These are phyloP conservation scores for Yponomeuta evonymella DNA, from an alignment of 2,888 invertebrate genomes.

Conservation along the genomic window DNA sequence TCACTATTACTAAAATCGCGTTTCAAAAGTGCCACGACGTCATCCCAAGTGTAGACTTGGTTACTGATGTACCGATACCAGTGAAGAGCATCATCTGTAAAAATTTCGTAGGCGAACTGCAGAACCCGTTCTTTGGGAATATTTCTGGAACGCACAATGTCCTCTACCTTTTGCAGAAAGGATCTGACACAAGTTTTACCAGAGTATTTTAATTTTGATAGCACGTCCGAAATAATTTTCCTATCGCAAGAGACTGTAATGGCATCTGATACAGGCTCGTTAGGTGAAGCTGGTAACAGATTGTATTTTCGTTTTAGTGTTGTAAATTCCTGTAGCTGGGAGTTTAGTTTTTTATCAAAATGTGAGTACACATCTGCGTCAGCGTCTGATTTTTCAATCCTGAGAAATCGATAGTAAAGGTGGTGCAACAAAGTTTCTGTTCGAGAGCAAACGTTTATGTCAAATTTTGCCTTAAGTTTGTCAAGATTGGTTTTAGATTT, in stretches of 20 bases:
- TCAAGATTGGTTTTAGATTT: not conserved
- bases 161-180: too few relatives aligned
- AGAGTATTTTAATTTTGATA: not conserved
- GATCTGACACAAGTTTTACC: too few relatives aligned
- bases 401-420: not conserved
- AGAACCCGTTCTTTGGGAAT: too few relatives aligned
- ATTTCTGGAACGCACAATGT: too few relatives aligned
- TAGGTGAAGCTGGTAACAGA: too few relatives aligned
- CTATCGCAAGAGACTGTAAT: not conserved
- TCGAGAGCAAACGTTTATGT: not conserved
- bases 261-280: not conserved
- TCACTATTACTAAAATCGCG: not conserved
- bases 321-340: too few relatives aligned
- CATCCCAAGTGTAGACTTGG: too few relatives aligned
- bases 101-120: too few relatives aligned
- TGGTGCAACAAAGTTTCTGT: slow-evolving; percentile 1
- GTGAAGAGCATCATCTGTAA: too few relatives aligned
- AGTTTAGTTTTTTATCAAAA: not conserved
- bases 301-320: too few relatives aligned
- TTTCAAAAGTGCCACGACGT: not conserved
- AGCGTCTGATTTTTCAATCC: not conserved
- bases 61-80: too few relatives aligned
- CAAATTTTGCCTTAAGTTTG: not conserved
- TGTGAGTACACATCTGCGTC: not conserved
- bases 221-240: slow-evolving; percentile 5